These are phyloP conservation scores for Eubasilissa splendida DNA, from an alignment of 2,888 invertebrate genomes.

Conservation along the genomic window DNA sequence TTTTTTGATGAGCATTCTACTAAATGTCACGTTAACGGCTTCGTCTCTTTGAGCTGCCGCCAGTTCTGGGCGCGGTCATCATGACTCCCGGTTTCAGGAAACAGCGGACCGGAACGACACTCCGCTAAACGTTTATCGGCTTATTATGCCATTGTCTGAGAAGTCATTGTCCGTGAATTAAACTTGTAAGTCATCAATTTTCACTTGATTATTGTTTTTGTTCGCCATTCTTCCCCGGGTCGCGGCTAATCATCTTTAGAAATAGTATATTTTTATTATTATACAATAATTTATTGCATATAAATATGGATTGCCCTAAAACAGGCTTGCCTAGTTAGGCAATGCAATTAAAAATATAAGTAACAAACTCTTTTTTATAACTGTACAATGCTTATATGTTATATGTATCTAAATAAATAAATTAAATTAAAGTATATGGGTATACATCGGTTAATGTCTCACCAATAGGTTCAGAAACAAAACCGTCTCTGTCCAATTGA, in stretches of 20 bases:
- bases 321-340: too few relatives aligned
- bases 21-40: neutral
- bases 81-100: constrained; percentile 32
- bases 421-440: too few relatives aligned
- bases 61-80: constrained; percentile 7
- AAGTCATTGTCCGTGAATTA: constrained; percentile 8
- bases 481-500: too few relatives aligned
- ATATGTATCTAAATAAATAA: too few relatives aligned
- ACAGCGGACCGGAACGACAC: neutral
- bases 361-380: too few relatives aligned
- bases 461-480: too few relatives aligned
- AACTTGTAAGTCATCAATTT: neutral
- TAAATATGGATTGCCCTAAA: too few relatives aligned
- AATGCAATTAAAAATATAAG: too few relatives aligned
- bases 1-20: constrained; percentile 15
- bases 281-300: too few relatives aligned
- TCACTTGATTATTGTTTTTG: neutral
- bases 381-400: too few relatives aligned
- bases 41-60: constrained; percentile 14
- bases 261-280: too few relatives aligned
- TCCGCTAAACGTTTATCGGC: constrained; percentile 25
- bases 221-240: neutral
- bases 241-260: neutral
- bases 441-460: too few relatives aligned
- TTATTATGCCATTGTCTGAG: constrained; percentile 1